phyloP scores from a whole-genome alignment of 2,888 invertebrate genomes.

The Aproaerema taeniolella region DNA sequence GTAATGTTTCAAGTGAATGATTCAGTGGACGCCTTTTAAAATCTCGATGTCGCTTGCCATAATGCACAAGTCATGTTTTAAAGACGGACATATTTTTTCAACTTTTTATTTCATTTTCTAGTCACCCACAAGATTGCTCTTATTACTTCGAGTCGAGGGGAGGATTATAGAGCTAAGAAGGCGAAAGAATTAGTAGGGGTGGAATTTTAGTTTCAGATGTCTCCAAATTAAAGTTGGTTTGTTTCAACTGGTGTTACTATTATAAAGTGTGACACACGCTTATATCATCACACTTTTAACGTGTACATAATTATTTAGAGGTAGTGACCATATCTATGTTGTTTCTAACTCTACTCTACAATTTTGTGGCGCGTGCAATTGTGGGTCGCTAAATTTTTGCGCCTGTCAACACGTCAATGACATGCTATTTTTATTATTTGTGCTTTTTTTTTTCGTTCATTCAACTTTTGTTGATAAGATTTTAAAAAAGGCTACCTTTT shows the following conservation, averaged over 20 bases:
- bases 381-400: constrained; percentile 58
- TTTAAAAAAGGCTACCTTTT: too few relatives aligned
- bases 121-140: constrained; percentile 68
- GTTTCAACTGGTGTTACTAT: too few relatives aligned
- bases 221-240: too few relatives aligned
- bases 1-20: constrained; percentile 22
- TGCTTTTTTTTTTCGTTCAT: too few relatives aligned
- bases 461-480: too few relatives aligned
- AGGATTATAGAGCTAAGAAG: constrained; percentile 33
- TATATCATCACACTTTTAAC: too few relatives aligned
- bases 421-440: constrained; percentile 36
- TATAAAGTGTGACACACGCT: too few relatives aligned
- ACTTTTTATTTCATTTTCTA: constrained; percentile 51
- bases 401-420: constrained; percentile 61
- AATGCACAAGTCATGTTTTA: constrained; percentile 69
- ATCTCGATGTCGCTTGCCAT: constrained; percentile 31
- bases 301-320: too few relatives aligned
- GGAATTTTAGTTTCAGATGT: not conserved
- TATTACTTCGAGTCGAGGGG: constrained; percentile 44
- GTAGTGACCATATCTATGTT: too few relatives aligned
- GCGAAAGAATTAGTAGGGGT: constrained; percentile 27
- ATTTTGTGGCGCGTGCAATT: constrained; percentile 48
- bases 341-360: constrained; percentile 30
- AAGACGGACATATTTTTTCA: constrained; percentile 35
- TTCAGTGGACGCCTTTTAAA: constrained; percentile 25